Evolutionary conservation across 1,140 invertebrate genomes (phyloP).

Genomic region (Lordiphosa mommai): DNA sequence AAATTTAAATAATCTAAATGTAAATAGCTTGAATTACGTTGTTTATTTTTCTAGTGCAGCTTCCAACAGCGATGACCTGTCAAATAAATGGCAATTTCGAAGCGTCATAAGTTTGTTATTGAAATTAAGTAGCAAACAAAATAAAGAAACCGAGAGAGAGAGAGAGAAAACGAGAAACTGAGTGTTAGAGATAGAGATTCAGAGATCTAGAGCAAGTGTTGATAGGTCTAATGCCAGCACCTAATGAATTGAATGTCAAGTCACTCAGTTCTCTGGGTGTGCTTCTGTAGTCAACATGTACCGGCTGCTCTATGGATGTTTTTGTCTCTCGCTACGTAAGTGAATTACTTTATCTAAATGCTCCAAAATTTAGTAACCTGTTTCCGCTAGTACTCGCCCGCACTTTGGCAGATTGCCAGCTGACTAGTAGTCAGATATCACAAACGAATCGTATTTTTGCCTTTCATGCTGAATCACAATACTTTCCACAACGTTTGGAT

Average conservation of each 20-base stretch:
- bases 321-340: conserved; percentile 1
- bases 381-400: conserved; percentile 3
- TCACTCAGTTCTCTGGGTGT: conserved; percentile 1
- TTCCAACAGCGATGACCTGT: too few species aligned
- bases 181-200: conserved; percentile 4
- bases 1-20: too few species aligned
- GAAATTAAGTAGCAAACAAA: background rate
- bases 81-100: too few species aligned
- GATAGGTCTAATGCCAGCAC: too few species aligned
- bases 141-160: background rate
- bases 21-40: too few species aligned
- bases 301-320: background rate
- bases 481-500: conserved; percentile 5
- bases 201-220: too few species aligned
- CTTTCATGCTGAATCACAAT: background rate
- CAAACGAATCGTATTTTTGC: conserved; percentile 25
- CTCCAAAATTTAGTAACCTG: background rate
- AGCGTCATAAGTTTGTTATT: background rate
- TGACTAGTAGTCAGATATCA: background rate
- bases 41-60: too few species aligned
- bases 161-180: too few species aligned
- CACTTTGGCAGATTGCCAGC: conserved; percentile 13
- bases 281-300: conserved; percentile 13
- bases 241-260: too few species aligned
- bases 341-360: background rate